phyloP scores from a whole-genome alignment of 2,888 invertebrate species.

The Horisme vitalbata region DNA sequence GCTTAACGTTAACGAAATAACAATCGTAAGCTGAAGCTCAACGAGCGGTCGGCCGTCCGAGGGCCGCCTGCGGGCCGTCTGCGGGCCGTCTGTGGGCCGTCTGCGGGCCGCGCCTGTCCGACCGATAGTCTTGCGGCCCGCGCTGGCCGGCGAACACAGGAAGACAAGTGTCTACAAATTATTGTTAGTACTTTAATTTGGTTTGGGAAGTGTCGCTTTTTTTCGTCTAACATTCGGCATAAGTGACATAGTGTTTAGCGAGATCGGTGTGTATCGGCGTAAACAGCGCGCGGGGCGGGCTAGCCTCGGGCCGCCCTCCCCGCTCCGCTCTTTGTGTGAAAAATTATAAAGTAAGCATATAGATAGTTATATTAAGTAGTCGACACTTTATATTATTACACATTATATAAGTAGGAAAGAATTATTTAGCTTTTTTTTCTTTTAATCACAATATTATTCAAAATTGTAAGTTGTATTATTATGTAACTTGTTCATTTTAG shows the following conservation, averaged over 20 bases:
- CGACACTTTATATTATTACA: conserved; percentile 83
- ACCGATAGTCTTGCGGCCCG: too few species aligned
- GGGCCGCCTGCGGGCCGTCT: conserved; percentile 25
- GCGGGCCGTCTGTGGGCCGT: not conserved
- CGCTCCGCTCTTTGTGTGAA: conserved; percentile 76
- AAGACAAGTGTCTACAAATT: conserved; percentile 53
- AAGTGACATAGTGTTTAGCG: conserved; percentile 68
- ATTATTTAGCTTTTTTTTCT: conserved; percentile 81
- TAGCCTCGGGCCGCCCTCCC: conserved; percentile 33
- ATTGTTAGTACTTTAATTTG: conserved; percentile 68
- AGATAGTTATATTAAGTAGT: conserved; percentile 80
- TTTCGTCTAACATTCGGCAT: conserved; percentile 70
- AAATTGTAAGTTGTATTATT: conserved; percentile 82
- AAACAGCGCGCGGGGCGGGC: conserved; percentile 39
- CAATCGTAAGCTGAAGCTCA: conserved; percentile 63
- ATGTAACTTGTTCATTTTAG: conserved; percentile 76
- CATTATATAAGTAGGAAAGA: conserved; percentile 81
- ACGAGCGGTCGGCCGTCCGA: conserved; percentile 43
- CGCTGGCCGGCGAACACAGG: conserved; percentile 24
- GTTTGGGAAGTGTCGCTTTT: conserved; percentile 73
- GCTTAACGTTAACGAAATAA: conserved; percentile 64
- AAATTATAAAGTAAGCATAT: conserved; percentile 74
- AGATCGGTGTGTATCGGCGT: conserved; percentile 63
- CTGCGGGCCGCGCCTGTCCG: too few species aligned
- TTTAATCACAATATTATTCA: conserved; percentile 82